Evolutionary conservation across 2,797 vertebrate species (phyloP), one percentile per base, ranked within the genome.

Genomic region (Cynodonichthys magdalenae): DNA sequence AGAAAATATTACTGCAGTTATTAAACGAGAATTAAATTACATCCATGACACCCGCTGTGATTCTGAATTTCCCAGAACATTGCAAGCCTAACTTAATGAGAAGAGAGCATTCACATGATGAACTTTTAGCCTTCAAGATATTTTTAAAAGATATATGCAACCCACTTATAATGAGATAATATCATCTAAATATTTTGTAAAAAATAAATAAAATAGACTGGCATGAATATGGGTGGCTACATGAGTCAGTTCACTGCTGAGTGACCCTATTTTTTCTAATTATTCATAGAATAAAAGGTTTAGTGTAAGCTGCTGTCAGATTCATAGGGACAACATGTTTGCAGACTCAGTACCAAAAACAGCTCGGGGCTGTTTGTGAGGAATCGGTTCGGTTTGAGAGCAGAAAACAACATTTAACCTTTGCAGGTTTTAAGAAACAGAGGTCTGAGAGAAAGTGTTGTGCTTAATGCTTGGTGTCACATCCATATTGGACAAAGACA

Each of bases 41-140:
- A 66, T 51, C 44, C 14, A 20, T 0, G 6, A 59, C 52, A 53
- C 28, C 58, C 5, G 45, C 18, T 17, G 19, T 56, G 58, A 53
- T 29, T 65, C 57, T 46, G 51, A 64, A 64, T 69, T 74, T 69
- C 66, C 59, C 45, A 62, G 60, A 78, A 75, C 69, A 34, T 20
- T 55, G 53, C 67, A 48, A 63, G 69, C 27, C 18, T n/a, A 56
- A 80, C 18, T 59, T 66, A 54, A 75, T 69, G 51, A 77, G 48
- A 18, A 18, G 31, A 3, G 5, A 68, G 46, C 5, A 1, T 54
- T 77, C 58, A 74, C 47, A 63, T 52, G 56, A 67, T 18, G 18
- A 66, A 29, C 58, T 47, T 52, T 73, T 46, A 69, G 29, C 52
- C 63, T 36, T 45, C 44, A 18, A 50, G 20, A 27, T 50, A 27